Evolutionary conservation across 2,113 vertebrate genomes (phyloP), one percentile per base, ranked within the genome.

Genomic region (Malaclemys terrapin): DNA sequence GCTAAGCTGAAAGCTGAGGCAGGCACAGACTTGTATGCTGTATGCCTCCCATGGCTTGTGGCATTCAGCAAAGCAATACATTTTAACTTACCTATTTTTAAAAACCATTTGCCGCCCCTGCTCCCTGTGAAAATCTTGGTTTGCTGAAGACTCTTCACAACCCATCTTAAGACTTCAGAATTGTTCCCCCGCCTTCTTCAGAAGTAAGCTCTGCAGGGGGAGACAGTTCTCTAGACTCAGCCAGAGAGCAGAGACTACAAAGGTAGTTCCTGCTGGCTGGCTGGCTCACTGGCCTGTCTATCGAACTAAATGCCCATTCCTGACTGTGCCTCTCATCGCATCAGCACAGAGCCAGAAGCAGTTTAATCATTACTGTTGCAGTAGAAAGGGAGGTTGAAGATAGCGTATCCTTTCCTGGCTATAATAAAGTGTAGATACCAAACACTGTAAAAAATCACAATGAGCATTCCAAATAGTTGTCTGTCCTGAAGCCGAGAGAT

Each of bases 341-440:
- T 75, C 57, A 65, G 10, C 20, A 65, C 50, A 54, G 57, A 89
- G 79, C 49, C 75, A 84, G 49, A 93, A 88, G 62, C 56, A 84
- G n/a, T 19, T 3, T 22, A 2, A 0, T 84, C 38, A 29, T 69
- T 84, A 79, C 93, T 92, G 90, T 20, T 91, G 35, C 19, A 56
- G 53, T 1, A 1, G 81, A 81, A 92, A 85, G 45, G 35, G 86
- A 89, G 56, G 22, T n/a, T 90, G 85, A 49, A 22, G 29, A 42
- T 22, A 85, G 49, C 7, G 88, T 29, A 59, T 59, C 85, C 22
- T 82, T 25, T 14, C 29, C 16, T 1, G 85, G 38, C n/a, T 45
- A 83, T 84, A 27, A 53, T 7, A 57, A 72, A 54, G 72, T 17
- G 47, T 47, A n/a, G 0, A 0, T 38, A 29, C 11, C 53, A 2